Conservation (phyloP, 2,797 vertebrate genomes). For the Synaphobranchus kaupii region DNA sequence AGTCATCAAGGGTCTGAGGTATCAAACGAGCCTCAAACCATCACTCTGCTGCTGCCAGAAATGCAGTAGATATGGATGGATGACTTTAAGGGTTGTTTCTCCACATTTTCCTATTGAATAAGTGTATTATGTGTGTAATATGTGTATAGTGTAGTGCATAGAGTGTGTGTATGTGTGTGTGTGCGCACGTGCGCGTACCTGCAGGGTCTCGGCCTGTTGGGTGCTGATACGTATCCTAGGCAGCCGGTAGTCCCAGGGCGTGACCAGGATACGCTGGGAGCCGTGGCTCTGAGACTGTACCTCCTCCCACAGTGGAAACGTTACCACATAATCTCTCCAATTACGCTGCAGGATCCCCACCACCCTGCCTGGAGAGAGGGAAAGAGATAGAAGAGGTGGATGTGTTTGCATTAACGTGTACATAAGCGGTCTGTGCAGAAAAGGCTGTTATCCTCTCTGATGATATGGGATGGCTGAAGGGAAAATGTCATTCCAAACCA, state of each 20-base stretch:
- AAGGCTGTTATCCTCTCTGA: not conserved
- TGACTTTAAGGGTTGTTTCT: too few relatives aligned
- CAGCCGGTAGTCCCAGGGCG: constrained; percentile 91
- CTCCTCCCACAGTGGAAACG: constrained; percentile 87
- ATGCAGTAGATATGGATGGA: too few relatives aligned
- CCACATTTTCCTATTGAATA: too few relatives aligned
- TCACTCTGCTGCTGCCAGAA: too few relatives aligned
- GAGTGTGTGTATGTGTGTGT: not conserved
- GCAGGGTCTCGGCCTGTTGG: constrained; percentile 86
- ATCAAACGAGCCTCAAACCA: too few relatives aligned
- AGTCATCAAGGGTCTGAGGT: too few relatives aligned
- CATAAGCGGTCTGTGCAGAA: not conserved
- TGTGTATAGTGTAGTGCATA: not conserved
- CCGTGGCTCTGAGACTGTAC: constrained; percentile 82
- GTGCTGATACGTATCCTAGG: constrained; percentile 95
- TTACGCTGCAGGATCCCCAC: constrained; percentile 93
- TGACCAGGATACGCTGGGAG: constrained; percentile 84
- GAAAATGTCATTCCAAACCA: not conserved
- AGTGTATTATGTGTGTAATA: too few relatives aligned
- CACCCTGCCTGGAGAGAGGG: constrained; percentile 74
- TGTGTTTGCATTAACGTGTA: not conserved
- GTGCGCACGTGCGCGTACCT: constrained; percentile 70
- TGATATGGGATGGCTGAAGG: not conserved
- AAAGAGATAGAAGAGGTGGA: not conserved
- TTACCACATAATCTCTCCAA: constrained; percentile 95